Evolutionary conservation across 2,797 vertebrate genomes (phyloP), one percentile per base, ranked within the genome.

Genomic region (Psittacula echo): DNA sequence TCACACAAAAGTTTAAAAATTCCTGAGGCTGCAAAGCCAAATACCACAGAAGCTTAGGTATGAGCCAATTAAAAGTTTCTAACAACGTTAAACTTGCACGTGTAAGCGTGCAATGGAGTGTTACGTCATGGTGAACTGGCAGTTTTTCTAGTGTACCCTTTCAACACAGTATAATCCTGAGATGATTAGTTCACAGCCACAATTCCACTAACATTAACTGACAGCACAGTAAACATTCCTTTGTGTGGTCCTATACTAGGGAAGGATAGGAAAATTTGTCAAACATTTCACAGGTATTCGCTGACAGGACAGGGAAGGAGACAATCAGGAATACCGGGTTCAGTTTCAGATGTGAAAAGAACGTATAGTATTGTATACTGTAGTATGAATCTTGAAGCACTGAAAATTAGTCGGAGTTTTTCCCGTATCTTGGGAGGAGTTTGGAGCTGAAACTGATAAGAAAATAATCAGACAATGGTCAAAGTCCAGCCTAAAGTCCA

Each of bases 1-100:
- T 77, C 11, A 74, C 39, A 62, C 24, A 80, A 9, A 54, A 71
- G 62, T 88, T 78, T 79, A 82, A 86, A 79, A 44, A 78, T 65
- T 90, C 87, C 85, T 83, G 78, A 71, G 75, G 54, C 73, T 95
- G 78, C 56, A 87, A 95, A 94, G 86, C 72, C 88, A 94, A 94
- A 79, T 70, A 65, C 74, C 45, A 85, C 73, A 82, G 86, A 21
- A 50, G 37, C 67, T 91, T 58, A 58, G 58, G 58, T 50, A 71
- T 8, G 24, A 85, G 68, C 42, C 87, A 94, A 60, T 83, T 95
- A 89, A 89, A 83, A 83, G 20, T 24, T 72, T 79, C 74, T 37
- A 91, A 76, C 56, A 84, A 11, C 2, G 12, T 18, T 76, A 67
- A 67, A 53, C 20, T 5, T 78, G 80, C 51, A 87, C 77, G 67